Evolutionary conservation across 2,113 vertebrate genomes (phyloP).

Genomic region (Hylia prasina): DNA sequence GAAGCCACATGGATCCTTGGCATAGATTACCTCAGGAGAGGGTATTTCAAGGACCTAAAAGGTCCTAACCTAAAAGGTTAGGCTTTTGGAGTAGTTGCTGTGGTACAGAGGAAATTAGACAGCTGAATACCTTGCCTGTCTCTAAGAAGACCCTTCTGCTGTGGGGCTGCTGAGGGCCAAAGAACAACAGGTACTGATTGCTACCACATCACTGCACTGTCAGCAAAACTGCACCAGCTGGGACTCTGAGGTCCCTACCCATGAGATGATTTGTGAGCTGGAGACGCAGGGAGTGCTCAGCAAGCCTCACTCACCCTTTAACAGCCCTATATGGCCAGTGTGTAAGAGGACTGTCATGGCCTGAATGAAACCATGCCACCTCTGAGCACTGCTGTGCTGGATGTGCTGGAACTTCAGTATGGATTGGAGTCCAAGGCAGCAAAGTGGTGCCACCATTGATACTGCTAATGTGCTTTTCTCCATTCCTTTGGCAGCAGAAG

Average conservation of each 20-base stretch:
- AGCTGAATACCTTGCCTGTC: neutral
- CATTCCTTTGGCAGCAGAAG: neutral
- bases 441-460: neutral
- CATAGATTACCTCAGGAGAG: neutral
- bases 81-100: neutral
- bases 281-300: neutral
- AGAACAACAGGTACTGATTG: accelerated
- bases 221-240: neutral
- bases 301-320: neutral
- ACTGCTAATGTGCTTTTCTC: neutral
- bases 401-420: neutral
- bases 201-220: neutral
- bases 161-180: neutral
- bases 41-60: neutral
- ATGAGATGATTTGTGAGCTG: neutral
- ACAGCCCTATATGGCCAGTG: neutral
- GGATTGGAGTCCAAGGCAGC: neutral
- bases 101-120: neutral
- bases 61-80: neutral
- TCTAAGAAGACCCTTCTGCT: neutral
- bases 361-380: neutral
- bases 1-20: neutral
- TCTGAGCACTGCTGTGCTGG: neutral
- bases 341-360: neutral
- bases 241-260: neutral